Evolutionary conservation across 1,140 invertebrate genomes (phyloP).

Genomic region (Eriocheir sinensis): DNA sequence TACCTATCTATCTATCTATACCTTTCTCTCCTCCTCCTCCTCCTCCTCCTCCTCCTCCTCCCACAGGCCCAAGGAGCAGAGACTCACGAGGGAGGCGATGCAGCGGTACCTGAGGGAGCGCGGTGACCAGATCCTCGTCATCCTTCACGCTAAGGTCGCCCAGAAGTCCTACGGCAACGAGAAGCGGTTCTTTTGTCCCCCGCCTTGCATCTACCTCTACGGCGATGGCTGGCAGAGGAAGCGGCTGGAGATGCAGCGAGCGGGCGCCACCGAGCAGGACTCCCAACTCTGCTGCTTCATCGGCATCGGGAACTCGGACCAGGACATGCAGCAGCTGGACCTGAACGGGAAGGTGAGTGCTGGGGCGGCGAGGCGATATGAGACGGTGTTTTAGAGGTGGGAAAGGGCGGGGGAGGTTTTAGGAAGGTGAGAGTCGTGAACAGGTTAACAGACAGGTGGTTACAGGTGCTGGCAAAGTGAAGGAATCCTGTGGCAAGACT

Average conservation of each 20-base stretch:
- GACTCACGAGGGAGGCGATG: constrained; percentile 96
- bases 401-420: too few species aligned
- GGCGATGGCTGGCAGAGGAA: constrained; percentile 98
- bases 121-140: constrained; percentile 97
- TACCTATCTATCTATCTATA: not conserved
- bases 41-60: not conserved
- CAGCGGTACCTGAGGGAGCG: constrained; percentile 96
- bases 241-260: constrained; percentile 93
- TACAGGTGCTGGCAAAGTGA: too few species aligned
- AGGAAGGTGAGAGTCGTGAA: too few species aligned
- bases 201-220: constrained; percentile 98
- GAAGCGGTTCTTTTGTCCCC: constrained; percentile 99
- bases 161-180: constrained; percentile 99
- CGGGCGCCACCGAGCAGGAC: constrained; percentile 92
- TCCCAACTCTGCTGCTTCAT: constrained; percentile 98
- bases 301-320: constrained; percentile 98
- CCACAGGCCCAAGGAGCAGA: constrained; percentile 89
- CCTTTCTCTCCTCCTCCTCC: not conserved
- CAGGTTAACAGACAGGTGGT: too few species aligned
- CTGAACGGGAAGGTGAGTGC: constrained; percentile 88
- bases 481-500: too few species aligned
- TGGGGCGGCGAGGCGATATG: too few species aligned
- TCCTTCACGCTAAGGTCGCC: constrained; percentile 98
- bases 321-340: constrained; percentile 99
- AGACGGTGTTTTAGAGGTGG: too few species aligned